These are phyloP conservation scores for Lutraria rhynchaena DNA, from an alignment of 1,140 invertebrate genomes.

Conservation along the genomic window DNA sequence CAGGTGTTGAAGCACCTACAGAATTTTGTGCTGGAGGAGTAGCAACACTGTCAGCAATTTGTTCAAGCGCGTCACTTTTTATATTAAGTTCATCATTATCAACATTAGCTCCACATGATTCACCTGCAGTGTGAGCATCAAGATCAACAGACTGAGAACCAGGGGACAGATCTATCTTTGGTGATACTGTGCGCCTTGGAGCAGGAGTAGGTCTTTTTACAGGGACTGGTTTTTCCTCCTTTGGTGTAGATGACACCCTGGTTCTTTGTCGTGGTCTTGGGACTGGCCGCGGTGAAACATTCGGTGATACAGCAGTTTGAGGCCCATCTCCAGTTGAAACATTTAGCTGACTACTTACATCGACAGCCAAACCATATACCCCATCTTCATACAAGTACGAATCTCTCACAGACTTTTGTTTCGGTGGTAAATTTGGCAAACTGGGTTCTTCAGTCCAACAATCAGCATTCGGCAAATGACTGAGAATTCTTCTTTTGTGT, in stretches of 20 bases:
- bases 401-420: constrained; percentile 27
- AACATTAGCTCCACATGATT: no score
- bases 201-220: neutral
- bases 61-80: no score
- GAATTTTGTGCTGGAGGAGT: neutral
- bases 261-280: constrained; percentile 22
- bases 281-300: constrained; percentile 7
- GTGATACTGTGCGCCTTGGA: neutral
- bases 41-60: no score
- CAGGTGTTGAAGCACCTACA: neutral
- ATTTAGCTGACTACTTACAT: neutral
- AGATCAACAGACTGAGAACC: neutral
- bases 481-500: constrained; percentile 26
- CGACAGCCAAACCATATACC: neutral
- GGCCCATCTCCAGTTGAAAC: no score
- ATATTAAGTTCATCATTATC: no score
- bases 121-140: neutral
- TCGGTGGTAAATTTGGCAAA: constrained; percentile 33
- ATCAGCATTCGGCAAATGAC: constrained; percentile 11
- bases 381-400: constrained; percentile 5
- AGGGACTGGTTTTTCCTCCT: constrained; percentile 20
- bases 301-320: no score
- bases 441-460: constrained; percentile 13
- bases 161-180: neutral
- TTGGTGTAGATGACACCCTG: neutral